These are phyloP conservation scores for Drosophila flavopinicola DNA, from an alignment of 2,888 invertebrate genomes.

Conservation along the genomic window DNA sequence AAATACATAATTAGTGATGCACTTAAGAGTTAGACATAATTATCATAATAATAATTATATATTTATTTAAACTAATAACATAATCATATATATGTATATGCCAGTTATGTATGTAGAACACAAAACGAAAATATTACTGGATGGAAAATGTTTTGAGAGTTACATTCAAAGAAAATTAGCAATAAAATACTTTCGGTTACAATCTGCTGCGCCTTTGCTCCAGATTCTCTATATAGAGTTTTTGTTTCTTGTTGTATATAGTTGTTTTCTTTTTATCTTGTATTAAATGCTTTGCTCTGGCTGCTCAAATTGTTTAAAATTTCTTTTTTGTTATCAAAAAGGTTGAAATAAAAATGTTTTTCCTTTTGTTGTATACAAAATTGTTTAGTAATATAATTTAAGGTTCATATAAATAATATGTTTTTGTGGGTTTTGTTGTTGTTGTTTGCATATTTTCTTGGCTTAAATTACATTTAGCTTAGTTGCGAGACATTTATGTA, in stretches of 20 bases:
- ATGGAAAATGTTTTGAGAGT: constrained; percentile 56
- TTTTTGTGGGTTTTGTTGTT: constrained; percentile 26
- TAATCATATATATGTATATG: constrained; percentile 44
- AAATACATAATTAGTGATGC: constrained; percentile 66
- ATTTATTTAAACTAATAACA: constrained; percentile 46
- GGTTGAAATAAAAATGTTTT: constrained; percentile 28
- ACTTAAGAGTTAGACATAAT: constrained; percentile 63
- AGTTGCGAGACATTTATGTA: constrained; percentile 80
- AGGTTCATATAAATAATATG: constrained; percentile 53
- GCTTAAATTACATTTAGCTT: constrained; percentile 73
- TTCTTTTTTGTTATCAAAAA: constrained; percentile 35
- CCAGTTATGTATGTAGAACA: constrained; percentile 38
- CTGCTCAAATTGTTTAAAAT: constrained; percentile 39
- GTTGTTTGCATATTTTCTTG: constrained; percentile 50
- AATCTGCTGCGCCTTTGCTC: constrained; percentile 40
- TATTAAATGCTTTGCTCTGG: constrained; percentile 70
- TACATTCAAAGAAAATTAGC: constrained; percentile 23
- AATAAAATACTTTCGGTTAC: constrained; percentile 61
- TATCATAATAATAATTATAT: constrained; percentile 43
- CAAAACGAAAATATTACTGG: constrained; percentile 37
- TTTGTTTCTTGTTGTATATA: not conserved
- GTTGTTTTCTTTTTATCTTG: constrained; percentile 1
- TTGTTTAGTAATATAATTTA: constrained; percentile 59
- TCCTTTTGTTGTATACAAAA: constrained; percentile 46
- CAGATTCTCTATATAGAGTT: constrained; percentile 21